Evolutionary conservation across 2,113 vertebrate species (phyloP), one percentile per base, ranked within the genome.

Genomic region (Solea senegalensis): DNA sequence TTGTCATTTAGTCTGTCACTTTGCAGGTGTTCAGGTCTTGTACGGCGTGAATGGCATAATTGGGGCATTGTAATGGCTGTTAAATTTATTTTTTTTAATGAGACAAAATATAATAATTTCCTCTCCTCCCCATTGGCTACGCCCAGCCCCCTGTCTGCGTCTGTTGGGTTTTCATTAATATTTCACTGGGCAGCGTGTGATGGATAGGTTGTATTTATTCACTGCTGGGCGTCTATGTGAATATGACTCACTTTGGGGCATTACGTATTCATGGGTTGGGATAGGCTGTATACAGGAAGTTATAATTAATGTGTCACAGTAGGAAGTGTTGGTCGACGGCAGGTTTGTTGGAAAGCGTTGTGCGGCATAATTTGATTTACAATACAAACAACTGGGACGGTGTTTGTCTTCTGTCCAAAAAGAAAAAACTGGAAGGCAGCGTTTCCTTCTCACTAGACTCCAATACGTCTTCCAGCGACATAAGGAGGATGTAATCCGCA

Each of bases 201-300:
- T 95, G 93, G 95, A 96, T 97, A 95, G 94, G 95, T 96, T 96
- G 95, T 96, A 96, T 98, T 97, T 97, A 96, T 96, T 96, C 95
- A 95, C 95, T 74, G 95, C 92, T 94, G 94, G 95, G 94, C 91
- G 94, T 97, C 94, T 95, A 93, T 95, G 95, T 95, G 95, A 96
- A 95, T 96, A 97, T 95, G 95, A 95, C 95, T 97, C 95, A 96
- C 97, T 97, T 96, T 94, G 92, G 91, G 94, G 92, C 96, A 98
- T 98, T 97, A 97, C 91, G 95, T 97, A 99, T 98, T 98, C 96
- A 98, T 99, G 97, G 96, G 94, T 94, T 94, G 96, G 96, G 96
- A 97, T 95, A 93, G 94, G 93, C 93, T 92, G 94, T 94, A 93
- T 95, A 94, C 95, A 88, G 92, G 91, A 98, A 95, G 95, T 97